These are phyloP conservation scores for Cinclus mexicanus DNA, from an alignment of 2,113 vertebrate species.

Conservation along the genomic window DNA sequence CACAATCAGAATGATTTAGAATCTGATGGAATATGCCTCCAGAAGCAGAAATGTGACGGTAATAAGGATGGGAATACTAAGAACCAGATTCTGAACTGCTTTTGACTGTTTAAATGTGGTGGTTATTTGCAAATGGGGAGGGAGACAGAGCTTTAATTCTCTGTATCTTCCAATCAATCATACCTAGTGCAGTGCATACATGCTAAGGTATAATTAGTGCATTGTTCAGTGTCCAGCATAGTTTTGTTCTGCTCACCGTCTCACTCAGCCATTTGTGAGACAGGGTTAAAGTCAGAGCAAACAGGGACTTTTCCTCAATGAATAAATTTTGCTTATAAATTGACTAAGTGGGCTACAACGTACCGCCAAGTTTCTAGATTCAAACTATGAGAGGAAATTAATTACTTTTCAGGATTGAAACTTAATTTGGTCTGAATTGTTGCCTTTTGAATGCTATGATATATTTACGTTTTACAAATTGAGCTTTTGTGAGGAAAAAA, in stretches of 20 bases:
- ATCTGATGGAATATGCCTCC: background rate
- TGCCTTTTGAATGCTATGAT: background rate
- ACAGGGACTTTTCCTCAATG: background rate
- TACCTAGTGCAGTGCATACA: background rate
- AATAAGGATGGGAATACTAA: background rate
- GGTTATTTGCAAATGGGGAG: background rate
- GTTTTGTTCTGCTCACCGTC: background rate
- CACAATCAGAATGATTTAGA: conserved; percentile 31
- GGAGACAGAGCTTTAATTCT: background rate
- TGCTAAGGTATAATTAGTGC: background rate
- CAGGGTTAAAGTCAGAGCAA: background rate
- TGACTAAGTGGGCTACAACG: background rate
- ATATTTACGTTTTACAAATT: background rate
- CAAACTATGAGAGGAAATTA: background rate
- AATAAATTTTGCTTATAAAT: background rate
- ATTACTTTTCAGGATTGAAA: background rate
- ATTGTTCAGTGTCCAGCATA: background rate
- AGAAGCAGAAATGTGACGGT: background rate
- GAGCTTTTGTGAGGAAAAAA: background rate
- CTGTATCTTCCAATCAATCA: background rate
- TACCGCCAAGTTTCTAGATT: background rate
- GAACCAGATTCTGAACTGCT: background rate
- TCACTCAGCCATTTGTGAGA: background rate
- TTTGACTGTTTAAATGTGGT: background rate
- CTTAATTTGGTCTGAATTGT: background rate